Base-by-base conservation (phyloP, 2,888 invertebrate genomes). In the Macrosiphum euphorbiae region DNA sequence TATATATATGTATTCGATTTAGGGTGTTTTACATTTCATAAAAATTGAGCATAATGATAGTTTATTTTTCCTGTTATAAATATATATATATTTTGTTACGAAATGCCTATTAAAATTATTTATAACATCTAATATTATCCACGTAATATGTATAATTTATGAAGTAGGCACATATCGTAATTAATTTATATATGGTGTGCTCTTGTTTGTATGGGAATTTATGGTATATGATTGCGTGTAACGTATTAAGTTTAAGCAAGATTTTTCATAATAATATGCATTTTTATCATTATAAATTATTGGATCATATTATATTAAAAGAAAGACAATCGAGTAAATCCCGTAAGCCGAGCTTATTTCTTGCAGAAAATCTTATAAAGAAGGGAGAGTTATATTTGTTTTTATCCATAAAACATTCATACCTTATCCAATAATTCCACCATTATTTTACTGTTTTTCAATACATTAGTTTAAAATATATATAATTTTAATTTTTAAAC, bases 261-360 rank as follows among this genome's bases (percentile, higher is more conserved):
- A 55, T 16, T 24, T 44, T 84, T 26, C 20, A 61, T 89, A 55
- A 85, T n/a, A 55, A 11, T 85, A 85, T n/a, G n/a, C 58, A 85
- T 85, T 58, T 85, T 85, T 84, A 10, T 91, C 58, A 55, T 85
- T 44, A 55, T 91, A 85, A 55, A 91, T 91, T 44, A n/a, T 58
- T 85, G 28, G 84, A 35, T 85, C 5, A 44, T 44, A 85, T 91
- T n/a, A 47, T 58, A 26, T 91, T 7, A 47, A n/a, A 35, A 85
- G 55, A 85, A 55, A 91, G 55, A 91, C 84, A 28, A 90, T 35
- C 84, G 24, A 85, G 85, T 91, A 58, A 91, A 58, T 20, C 55
- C 44, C 11, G 44, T 85, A 91, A 85, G 55, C 91, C 58, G n/a
- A 85, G 91, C 91, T 91, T 91, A 91, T 85, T 28, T 20, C 10